These are phyloP conservation scores for Holothuria leucospilota DNA, from an alignment of 53 echinoderm and acorn worm species.

Conservation along the genomic window DNA sequence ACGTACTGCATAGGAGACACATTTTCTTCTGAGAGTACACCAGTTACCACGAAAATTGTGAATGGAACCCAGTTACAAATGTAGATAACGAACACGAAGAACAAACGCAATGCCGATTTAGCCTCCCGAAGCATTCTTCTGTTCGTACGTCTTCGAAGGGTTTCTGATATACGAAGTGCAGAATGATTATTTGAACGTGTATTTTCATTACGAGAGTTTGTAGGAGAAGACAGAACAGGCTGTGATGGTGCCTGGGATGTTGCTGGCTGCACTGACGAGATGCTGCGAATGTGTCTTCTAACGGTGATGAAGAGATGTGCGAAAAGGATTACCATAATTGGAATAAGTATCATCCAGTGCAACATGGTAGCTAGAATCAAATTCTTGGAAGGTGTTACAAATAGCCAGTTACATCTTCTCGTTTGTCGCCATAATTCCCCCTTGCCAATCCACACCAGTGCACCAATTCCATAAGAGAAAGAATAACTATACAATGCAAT, in stretches of 20 bases:
- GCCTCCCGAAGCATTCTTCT: background rate
- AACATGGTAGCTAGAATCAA: background rate
- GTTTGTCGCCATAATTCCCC: slow-evolving; percentile 16
- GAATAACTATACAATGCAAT: background rate
- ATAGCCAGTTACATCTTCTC: background rate
- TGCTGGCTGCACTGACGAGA: background rate
- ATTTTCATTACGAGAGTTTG: no score
- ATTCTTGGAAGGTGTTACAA: background rate
- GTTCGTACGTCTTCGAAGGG: background rate
- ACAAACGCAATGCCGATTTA: background rate
- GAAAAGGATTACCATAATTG: background rate
- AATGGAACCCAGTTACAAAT: background rate
- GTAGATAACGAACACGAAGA: background rate
- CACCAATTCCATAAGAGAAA: background rate
- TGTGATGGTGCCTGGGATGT: no score
- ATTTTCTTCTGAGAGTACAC: background rate
- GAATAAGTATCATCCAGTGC: slow-evolving; percentile 6
- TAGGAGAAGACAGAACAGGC: no score
- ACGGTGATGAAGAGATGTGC: background rate
- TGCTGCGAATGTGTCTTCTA: slow-evolving; percentile 7
- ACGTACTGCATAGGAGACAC: background rate
- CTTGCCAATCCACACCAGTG: background rate
- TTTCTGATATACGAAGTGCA: no score
- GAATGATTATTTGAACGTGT: no score
- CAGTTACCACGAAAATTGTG: background rate